Percentiles rank a stretch among this genome's conserved stretches.
Conservation (phyloP, 2,888 invertebrate species). For the Podotricha telesiphe region DNA sequence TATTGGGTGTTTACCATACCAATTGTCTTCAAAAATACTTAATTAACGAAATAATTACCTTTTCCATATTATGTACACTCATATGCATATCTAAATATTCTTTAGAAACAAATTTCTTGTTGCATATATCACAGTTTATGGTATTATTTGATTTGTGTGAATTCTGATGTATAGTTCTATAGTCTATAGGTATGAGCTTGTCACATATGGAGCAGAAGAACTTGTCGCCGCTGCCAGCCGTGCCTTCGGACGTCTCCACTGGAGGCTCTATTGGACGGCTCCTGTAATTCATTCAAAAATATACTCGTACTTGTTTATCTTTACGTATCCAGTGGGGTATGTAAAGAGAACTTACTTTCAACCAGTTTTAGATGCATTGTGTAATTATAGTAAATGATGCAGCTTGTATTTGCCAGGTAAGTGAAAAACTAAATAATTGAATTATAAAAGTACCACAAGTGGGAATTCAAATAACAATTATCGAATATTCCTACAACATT, state of each 20-base stretch:
- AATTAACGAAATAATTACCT: constrained; percentile 57
- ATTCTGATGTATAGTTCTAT: constrained; percentile 85
- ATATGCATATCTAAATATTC: constrained; percentile 89
- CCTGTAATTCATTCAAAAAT: constrained; percentile 47
- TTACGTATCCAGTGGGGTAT: too few species aligned
- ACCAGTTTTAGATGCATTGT: too few species aligned
- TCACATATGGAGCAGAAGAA: constrained; percentile 82
- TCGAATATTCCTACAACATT: too few species aligned
- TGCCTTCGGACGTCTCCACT: constrained; percentile 63
- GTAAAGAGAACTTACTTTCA: too few species aligned
- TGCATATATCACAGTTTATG: constrained; percentile 87
- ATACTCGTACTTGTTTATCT: neutral
- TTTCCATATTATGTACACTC: constrained; percentile 85
- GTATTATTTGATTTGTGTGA: constrained; percentile 86
- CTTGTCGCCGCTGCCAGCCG: constrained; percentile 53
- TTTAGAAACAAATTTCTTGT: constrained; percentile 86
- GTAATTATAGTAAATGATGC: too few species aligned
- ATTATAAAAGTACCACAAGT: too few species aligned
- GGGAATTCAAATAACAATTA: too few species aligned
- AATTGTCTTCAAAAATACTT: too few species aligned
- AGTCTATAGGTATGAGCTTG: constrained; percentile 72
- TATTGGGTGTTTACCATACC: too few species aligned
- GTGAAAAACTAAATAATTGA: too few species aligned
- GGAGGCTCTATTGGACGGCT: constrained; percentile 75
- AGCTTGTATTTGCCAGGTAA: too few species aligned